Evolutionary conservation across 2,888 invertebrate species (phyloP).

Genomic region (Tiphia femorata): DNA sequence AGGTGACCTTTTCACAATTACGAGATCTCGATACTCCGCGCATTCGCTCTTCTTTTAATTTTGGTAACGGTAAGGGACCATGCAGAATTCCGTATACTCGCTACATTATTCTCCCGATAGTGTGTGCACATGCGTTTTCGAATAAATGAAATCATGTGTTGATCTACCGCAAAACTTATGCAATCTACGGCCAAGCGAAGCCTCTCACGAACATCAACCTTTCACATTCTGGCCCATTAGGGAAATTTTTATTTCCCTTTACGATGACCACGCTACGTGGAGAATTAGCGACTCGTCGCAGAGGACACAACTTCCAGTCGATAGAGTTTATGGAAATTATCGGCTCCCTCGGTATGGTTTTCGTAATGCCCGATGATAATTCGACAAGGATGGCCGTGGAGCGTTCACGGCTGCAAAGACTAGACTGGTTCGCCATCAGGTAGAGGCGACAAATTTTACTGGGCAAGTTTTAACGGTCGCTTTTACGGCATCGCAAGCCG

Average conservation of each 20-base stretch:
- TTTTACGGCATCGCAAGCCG: slow-evolving; percentile 43
- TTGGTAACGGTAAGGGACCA: slow-evolving; percentile 12
- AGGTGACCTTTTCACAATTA: slow-evolving; percentile 44
- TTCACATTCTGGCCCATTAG: no score
- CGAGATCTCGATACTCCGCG: slow-evolving; percentile 23
- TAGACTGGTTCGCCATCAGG: slow-evolving; percentile 8
- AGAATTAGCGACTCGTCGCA: no score
- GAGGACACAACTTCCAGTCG: slow-evolving; percentile 10
- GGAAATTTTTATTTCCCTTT: no score
- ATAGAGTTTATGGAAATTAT: slow-evolving; percentile 20
- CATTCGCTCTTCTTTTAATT: slow-evolving; percentile 11
- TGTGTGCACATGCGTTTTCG: no score
- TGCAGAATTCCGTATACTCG: no score
- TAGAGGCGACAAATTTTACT: slow-evolving; percentile 34
- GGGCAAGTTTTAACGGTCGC: slow-evolving; percentile 52
- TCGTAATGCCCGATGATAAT: slow-evolving; percentile 15
- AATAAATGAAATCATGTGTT: no score
- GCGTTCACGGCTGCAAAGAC: slow-evolving; percentile 1
- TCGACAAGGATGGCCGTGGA: not conserved
- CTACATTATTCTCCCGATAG: no score
- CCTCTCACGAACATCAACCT: no score
- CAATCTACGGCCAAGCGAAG: no score
- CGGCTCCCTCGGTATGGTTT: slow-evolving; percentile 6
- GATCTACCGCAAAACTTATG: no score
- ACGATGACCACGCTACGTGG: no score